Evolutionary conservation across 2,888 invertebrate species (phyloP), one percentile per base, ranked within the genome.

Genomic region (Lycaena phlaeas): DNA sequence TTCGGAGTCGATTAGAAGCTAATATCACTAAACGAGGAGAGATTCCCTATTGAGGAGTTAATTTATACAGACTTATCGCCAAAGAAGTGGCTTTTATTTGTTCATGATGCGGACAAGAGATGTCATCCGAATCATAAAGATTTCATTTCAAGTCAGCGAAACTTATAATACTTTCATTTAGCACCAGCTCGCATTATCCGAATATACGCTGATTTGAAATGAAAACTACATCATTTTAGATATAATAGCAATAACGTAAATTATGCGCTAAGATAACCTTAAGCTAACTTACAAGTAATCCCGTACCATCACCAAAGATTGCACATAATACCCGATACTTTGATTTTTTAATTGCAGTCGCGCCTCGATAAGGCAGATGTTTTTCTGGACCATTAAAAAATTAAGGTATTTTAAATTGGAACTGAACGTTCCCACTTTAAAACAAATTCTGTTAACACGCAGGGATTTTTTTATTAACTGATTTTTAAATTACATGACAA

Each of bases 261-360:
- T 17, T 34, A 43, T 53, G 62, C 71, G 68, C 57, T 59, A 63
- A 74, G 29, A 14, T 40, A 42, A 39, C 40, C 44, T 72, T 48
- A 26, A 48, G 29, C 56, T 68, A 69, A 56, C 76, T 77, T 81
- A 81, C 30, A 49, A 53, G 52, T 78, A 77, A 67, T 73, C 86
- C 84, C 81, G 79, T 79, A 86, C 87, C 90, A 87, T 87, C 89
- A 89, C 90, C 89, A 89, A 87, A 81, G 90, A 92, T 91, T 92
- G 91, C 91, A 92, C 91, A 91, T 90, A 87, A 88, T 90, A 91
- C 91, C 91, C 91, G 91, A 91, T 89, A 87, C 86, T 87, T 87
- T 85, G 85, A 82, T 86, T 85, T 82, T 79, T 77, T 75, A 74
- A 72, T 71, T 75, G 77, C 79, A 82, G 85, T 84, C 84, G 73